These are phyloP conservation scores for Dipodomys stephensi DNA, from an alignment of 2,113 vertebrate species.

Conservation along the genomic window DNA sequence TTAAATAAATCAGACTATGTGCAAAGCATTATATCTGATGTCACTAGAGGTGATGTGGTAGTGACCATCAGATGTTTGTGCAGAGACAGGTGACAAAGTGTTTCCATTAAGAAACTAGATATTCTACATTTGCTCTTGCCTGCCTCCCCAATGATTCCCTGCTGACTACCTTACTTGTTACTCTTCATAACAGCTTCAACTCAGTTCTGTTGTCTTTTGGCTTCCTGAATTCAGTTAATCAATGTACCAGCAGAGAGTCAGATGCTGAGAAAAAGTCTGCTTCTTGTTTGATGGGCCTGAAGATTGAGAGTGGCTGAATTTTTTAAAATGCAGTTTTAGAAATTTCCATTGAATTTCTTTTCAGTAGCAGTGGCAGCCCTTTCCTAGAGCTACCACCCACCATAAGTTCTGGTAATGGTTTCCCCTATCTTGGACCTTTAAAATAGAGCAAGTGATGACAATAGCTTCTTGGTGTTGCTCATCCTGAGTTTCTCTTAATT, in stretches of 20 bases:
- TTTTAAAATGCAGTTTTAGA: background rate
- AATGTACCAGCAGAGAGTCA: background rate
- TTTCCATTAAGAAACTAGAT: background rate
- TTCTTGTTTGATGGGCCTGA: background rate
- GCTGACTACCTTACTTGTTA: background rate
- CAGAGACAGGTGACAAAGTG: background rate
- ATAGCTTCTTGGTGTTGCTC: background rate
- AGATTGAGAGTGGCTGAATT: too few species aligned
- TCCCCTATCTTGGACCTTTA: background rate
- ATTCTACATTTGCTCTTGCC: background rate
- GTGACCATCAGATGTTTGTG: background rate
- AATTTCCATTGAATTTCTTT: too few species aligned
- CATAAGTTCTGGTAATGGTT: background rate
- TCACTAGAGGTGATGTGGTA: background rate
- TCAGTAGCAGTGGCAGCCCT: background rate
- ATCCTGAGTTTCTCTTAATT: background rate
- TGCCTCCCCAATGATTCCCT: fast-evolving
- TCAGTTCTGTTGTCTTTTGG: background rate
- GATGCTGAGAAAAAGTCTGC: background rate
- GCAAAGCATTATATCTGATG: background rate
- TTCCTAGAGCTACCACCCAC: background rate
- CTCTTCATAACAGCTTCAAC: background rate
- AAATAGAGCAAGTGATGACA: background rate
- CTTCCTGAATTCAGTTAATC: background rate
- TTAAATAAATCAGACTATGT: background rate